Base-by-base conservation (phyloP, 2,888 invertebrate genomes). In the Microctonus brassicae region DNA sequence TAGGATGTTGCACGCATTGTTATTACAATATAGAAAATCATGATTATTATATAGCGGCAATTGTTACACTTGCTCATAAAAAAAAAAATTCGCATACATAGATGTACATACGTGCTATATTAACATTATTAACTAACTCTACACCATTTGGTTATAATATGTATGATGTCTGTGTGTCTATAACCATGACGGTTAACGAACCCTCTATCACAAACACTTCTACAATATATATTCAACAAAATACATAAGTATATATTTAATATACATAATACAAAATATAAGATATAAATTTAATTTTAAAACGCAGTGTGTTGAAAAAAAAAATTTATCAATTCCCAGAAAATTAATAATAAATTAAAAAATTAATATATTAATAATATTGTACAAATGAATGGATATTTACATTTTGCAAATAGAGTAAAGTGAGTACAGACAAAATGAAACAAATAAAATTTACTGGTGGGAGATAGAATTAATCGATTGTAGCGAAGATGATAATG, bases 111-210 rank as follows among this genome's bases (percentile, higher is more conserved):
- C 65, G 53, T 60, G 65, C 72, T 66, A 24, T 13, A 22, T 61
- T 64, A 55, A 65, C 70, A 70, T 74, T 72, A 64, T 68, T 39
- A 58, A 68, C 65, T 70, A 60, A 63, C n/a, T n/a, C n/a, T n/a
- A n/a, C 53, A 68, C 60, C 55, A 22, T 17, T 66, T 66, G 11
- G 65, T 60, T 65, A 39, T 68, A 52, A 69, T 29, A 57, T 69
- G 67, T 74, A 68, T 69, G 42, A 58, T n/a, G n/a, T n/a, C n/a
- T n/a, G 76, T 55, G 52, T 29, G 62, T 75, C 79, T 75, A 78
- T 79, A 80, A 82, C 83, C 83, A 82, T 83, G 83, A 83, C 83
- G 83, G 83, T 80, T 83, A 83, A 83, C 83, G 83, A 83, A 83
- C 83, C 79, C 80, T 78, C 47, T 10, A 33, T 58, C 34, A 58